Percentiles rank a stretch among this genome's conserved stretches.
phyloP scores from a whole-genome alignment of 2,797 vertebrate species.

The Notolabrus celidotus region DNA sequence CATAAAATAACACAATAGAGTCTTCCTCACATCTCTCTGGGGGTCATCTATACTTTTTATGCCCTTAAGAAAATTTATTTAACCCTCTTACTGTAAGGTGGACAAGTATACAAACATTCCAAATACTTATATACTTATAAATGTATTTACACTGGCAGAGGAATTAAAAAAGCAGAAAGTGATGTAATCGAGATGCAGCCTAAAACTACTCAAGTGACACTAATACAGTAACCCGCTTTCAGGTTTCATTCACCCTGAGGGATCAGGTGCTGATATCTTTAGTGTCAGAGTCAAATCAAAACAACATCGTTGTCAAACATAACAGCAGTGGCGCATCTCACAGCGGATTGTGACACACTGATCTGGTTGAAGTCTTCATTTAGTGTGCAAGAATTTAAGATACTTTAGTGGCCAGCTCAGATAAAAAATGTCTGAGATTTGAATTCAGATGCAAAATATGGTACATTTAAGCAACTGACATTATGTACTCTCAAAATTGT shows the following conservation, averaged over 20 bases:
- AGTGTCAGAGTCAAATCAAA: background rate
- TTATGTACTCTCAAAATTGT: background rate
- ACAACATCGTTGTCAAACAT: background rate
- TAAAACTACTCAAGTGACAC: background rate
- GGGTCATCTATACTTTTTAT: too few relatives aligned
- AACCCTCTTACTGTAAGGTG: too few relatives aligned
- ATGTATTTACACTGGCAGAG: too few relatives aligned
- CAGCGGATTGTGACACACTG: background rate
- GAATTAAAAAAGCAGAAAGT: too few relatives aligned
- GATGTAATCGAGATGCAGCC: too few relatives aligned
- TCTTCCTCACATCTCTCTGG: too few relatives aligned
- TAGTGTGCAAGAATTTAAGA: background rate
- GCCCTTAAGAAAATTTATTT: too few relatives aligned
- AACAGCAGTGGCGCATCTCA: background rate
- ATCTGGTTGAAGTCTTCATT: conserved; percentile 4
- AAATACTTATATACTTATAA: too few relatives aligned
- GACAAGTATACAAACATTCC: too few relatives aligned
- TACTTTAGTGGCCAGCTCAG: background rate
- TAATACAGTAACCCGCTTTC: background rate
- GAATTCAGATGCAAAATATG: background rate
- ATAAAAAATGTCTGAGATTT: background rate
- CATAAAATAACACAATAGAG: too few relatives aligned
- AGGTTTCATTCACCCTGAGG: background rate
- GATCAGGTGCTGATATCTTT: background rate
- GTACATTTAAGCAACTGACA: too few relatives aligned